Base-by-base conservation (phyloP, 2,888 invertebrate genomes). In the Dynastes maya region DNA sequence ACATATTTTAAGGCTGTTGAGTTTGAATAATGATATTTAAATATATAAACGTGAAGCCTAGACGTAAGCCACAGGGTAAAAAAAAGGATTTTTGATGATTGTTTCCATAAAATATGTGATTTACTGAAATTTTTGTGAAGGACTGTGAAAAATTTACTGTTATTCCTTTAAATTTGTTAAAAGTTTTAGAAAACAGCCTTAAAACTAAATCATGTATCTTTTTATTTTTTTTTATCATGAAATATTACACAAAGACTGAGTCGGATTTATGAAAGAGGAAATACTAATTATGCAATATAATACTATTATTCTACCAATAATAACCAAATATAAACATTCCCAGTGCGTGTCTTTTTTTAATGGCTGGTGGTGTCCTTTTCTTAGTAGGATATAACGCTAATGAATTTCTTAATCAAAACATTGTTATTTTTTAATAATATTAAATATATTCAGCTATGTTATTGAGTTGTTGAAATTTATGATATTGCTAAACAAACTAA, bases 391-490 rank as follows among this genome's bases (percentile, higher is more conserved):
- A 77, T 71, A 71, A 63, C 6, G 61, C 71, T 77, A 70, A 61
- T 70, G 32, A 70, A 75, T 75, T 45, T 45, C 27, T 58, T 77
- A 77, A 77, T 77, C 58, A 77, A 77, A 68, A 77, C 71, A 71
- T 77, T 78, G 78, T 78, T 78, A 72, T 71, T 71, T 78, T 77
- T 71, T 61, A 77, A 68, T 49, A 51, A 51, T 58, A 71, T 72
- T 16, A 64, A 74, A 40, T 81, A 74, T 80, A 81, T 80, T 80
- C 67, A 77, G 77, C 76, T 78, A 80, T 80, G 81, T 81, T 81
- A 81, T 80, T 80, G 45, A 80, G 80, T 81, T 80, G 80, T 81
- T 80, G 64, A 72, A 78, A 78, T 78, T 78, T 78, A 64, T 22
- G 22, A 22, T 77, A 53, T 70, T 45, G 63, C 29, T 63, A 71